Conservation (phyloP, 2,888 invertebrate genomes). For the Thera britannica region DNA sequence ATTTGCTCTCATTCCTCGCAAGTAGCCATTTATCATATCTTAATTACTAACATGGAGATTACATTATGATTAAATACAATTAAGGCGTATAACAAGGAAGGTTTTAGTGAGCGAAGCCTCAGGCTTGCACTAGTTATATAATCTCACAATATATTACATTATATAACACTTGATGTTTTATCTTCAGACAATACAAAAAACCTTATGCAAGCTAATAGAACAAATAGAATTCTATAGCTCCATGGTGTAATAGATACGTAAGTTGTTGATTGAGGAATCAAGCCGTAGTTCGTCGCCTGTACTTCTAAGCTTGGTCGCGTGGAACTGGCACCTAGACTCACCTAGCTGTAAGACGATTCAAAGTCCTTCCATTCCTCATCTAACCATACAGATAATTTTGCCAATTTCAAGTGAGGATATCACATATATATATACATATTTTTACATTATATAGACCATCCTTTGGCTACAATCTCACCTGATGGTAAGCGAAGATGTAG, state of each 20-base stretch:
- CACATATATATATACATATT: no score
- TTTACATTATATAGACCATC: no score
- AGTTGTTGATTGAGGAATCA: background rate
- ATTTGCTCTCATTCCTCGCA: no score
- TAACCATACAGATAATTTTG: no score
- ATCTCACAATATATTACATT: slow-evolving; percentile 10
- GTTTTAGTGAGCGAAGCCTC: slow-evolving; percentile 13
- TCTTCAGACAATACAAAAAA: slow-evolving; percentile 24
- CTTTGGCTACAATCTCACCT: no score
- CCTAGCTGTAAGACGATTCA: no score
- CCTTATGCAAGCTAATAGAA: slow-evolving; percentile 11
- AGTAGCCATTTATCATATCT: background rate
- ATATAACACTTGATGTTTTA: slow-evolving; percentile 20
- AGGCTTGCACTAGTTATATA: slow-evolving; percentile 23
- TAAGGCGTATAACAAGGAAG: slow-evolving; percentile 5
- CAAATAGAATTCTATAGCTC: background rate
- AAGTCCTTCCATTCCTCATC: no score
- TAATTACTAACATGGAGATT: background rate
- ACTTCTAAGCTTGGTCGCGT: no score
- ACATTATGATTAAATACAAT: slow-evolving; percentile 13
- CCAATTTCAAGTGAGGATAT: no score
- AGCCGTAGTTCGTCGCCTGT: no score
- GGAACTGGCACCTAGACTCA: no score
- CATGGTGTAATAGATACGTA: background rate
- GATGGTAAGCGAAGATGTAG: no score